Evolutionary conservation across 2,113 vertebrate species (phyloP).

Genomic region (Proterorhinus semilunaris): DNA sequence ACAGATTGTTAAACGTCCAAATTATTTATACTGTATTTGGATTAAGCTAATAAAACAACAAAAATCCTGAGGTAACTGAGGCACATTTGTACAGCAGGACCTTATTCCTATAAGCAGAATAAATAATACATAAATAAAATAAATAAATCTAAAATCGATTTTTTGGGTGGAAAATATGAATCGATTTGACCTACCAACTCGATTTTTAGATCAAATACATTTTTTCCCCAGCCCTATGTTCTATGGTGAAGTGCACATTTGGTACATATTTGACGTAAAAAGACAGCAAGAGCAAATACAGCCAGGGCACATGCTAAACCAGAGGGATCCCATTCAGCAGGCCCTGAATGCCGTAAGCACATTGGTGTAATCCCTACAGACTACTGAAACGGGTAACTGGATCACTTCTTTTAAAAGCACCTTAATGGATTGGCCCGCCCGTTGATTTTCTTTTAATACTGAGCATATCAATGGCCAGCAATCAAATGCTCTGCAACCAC

Average conservation of each 20-base stretch:
- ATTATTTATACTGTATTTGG: too few relatives aligned
- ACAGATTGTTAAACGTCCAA: too few relatives aligned
- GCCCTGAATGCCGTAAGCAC: slow-evolving; percentile 78
- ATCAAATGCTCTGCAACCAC: slow-evolving; percentile 37
- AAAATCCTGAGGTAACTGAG: too few relatives aligned
- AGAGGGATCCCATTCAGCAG: slow-evolving; percentile 69
- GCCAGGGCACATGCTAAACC: slow-evolving; percentile 63
- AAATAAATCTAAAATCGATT: too few relatives aligned
- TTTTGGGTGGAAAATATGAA: too few relatives aligned
- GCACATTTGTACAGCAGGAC: too few relatives aligned
- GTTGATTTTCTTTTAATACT: slow-evolving; percentile 71
- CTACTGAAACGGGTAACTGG: slow-evolving; percentile 80
- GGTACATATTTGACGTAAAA: slow-evolving; percentile 38
- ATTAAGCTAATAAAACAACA: too few relatives aligned
- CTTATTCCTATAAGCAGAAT: too few relatives aligned
- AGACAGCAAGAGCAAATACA: slow-evolving; percentile 53
- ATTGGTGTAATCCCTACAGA: slow-evolving; percentile 80
- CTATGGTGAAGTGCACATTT: slow-evolving; percentile 12
- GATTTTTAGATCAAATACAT: too few relatives aligned
- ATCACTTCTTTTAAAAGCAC: slow-evolving; percentile 84
- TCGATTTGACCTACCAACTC: too few relatives aligned
- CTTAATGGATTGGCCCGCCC: slow-evolving; percentile 79
- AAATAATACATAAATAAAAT: too few relatives aligned
- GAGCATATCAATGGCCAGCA: slow-evolving; percentile 61
- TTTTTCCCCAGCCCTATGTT: background rate